phyloP scores from a whole-genome alignment of 2,888 invertebrate genomes.

The Thecophora atra region DNA sequence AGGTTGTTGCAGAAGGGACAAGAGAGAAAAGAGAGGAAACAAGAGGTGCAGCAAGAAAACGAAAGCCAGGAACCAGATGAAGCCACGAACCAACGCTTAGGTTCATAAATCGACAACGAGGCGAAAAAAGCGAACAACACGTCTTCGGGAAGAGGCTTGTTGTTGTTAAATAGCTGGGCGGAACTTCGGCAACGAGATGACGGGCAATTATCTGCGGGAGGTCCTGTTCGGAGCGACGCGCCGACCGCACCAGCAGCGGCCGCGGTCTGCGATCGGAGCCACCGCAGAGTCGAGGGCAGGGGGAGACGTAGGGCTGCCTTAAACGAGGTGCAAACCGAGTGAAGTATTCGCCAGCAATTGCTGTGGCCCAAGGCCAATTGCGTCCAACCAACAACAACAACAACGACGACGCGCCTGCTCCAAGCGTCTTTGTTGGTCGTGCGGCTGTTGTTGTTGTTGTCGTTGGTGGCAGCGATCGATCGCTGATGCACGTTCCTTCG shows the following conservation, averaged over 20 bases:
- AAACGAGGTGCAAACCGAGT: constrained; percentile 45
- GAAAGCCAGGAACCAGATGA: neutral
- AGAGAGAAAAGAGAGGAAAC: neutral
- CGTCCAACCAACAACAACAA: constrained; percentile 14
- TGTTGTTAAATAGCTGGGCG: constrained; percentile 63
- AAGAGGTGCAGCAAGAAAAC: constrained; percentile 33
- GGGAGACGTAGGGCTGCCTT: constrained; percentile 29
- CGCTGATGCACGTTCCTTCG: neutral
- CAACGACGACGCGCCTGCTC: neutral
- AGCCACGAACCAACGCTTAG: constrained; percentile 19
- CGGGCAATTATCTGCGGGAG: constrained; percentile 66
- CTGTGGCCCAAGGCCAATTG: constrained; percentile 35
- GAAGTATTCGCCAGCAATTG: constrained; percentile 39
- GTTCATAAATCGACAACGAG: neutral
- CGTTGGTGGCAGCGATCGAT: constrained; percentile 6
- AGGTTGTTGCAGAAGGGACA: too few relatives aligned
- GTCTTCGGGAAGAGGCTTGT: constrained; percentile 45
- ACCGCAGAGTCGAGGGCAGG: neutral
- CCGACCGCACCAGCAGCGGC: constrained; percentile 21
- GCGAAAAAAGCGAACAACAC: constrained; percentile 28
- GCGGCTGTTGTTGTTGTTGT: neutral
- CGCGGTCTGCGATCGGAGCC: neutral
- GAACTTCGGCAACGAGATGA: constrained; percentile 64
- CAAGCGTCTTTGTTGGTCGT: neutral
- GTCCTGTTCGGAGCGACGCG: constrained; percentile 49